These are phyloP conservation scores for Lycophotia porphyrea DNA, from an alignment of 2,888 invertebrate species.

Conservation along the genomic window DNA sequence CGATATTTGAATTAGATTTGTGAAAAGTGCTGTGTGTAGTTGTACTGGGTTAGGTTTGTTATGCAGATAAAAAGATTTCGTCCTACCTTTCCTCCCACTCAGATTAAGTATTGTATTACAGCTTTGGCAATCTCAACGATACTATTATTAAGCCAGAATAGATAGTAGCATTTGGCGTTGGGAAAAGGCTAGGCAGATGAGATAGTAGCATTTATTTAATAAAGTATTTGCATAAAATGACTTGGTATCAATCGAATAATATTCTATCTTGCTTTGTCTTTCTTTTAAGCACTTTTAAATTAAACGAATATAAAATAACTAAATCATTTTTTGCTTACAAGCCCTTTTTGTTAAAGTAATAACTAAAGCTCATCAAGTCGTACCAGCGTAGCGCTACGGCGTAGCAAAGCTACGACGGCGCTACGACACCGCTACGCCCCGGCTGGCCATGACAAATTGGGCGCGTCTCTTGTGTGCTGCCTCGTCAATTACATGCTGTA, in stretches of 20 bases:
- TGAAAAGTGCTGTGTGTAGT: not conserved
- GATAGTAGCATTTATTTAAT: not conserved
- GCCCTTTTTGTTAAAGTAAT: not conserved
- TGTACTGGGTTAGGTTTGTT: not conserved
- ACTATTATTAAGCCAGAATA: not conserved
- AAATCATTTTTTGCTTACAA: not conserved
- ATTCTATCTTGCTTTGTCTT: not conserved
- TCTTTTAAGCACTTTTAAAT: not conserved
- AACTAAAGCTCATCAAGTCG: conserved; percentile 42
- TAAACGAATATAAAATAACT: not conserved
- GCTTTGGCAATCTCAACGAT: not conserved
- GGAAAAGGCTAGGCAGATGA: too few species aligned
- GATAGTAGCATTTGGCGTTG: not conserved
- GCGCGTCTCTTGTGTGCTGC: conserved; percentile 75
- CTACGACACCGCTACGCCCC: conserved; percentile 65
- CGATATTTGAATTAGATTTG: conserved; percentile 58
- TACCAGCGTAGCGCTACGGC: conserved; percentile 56
- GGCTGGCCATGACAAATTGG: conserved; percentile 80
- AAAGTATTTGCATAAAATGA: not conserved
- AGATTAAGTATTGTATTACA: not conserved
- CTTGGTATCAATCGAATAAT: not conserved
- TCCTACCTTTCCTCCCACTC: fast-evolving
- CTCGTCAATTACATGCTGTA: conserved; percentile 81
- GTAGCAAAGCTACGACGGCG: conserved; percentile 63
- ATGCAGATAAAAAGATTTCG: not conserved